phyloP scores from a whole-genome alignment of 2,888 invertebrate species.

The Melanostoma scalare region DNA sequence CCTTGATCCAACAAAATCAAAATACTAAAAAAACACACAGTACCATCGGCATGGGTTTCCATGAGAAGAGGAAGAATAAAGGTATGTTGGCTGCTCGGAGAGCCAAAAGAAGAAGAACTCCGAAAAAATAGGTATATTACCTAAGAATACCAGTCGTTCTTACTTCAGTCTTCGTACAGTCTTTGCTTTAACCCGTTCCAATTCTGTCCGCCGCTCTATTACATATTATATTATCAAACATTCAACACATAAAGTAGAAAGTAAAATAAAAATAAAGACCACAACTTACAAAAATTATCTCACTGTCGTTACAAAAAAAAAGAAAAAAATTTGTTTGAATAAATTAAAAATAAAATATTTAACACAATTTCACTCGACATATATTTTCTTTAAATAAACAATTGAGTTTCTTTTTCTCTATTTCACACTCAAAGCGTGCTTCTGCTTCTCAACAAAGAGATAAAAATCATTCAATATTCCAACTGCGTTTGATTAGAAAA shows the following conservation, averaged over 20 bases:
- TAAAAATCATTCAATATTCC: slow-evolving; percentile 31
- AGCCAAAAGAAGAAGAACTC: slow-evolving; percentile 76
- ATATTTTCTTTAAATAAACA: too few species aligned
- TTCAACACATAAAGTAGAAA: slow-evolving; percentile 72
- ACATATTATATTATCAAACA: slow-evolving; percentile 76
- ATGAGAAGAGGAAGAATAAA: slow-evolving; percentile 69
- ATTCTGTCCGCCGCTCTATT: slow-evolving; percentile 82
- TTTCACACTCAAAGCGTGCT: too few species aligned
- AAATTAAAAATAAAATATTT: slow-evolving; percentile 19
- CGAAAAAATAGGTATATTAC: slow-evolving; percentile 82
- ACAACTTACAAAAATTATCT: slow-evolving; percentile 24
- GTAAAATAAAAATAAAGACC: slow-evolving; percentile 49
- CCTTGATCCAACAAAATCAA: slow-evolving; percentile 5
- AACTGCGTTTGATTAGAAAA: slow-evolving; percentile 24
- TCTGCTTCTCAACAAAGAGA: background rate
- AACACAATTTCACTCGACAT: background rate
- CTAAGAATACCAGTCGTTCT: slow-evolving; percentile 82
- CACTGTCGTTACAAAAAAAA: slow-evolving; percentile 19
- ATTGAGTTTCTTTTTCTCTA: too few species aligned
- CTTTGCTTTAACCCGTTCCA: slow-evolving; percentile 83
- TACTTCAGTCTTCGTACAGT: slow-evolving; percentile 83
- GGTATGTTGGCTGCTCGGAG: slow-evolving; percentile 66
- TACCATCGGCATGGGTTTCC: background rate
- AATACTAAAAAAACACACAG: slow-evolving; percentile 15
- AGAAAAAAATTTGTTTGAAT: slow-evolving; percentile 33